A percentile compares a stretch with the other conserved stretches of the same genome.
Conservation (phyloP, 2,113 vertebrate species). For the Vanacampus margaritifer region DNA sequence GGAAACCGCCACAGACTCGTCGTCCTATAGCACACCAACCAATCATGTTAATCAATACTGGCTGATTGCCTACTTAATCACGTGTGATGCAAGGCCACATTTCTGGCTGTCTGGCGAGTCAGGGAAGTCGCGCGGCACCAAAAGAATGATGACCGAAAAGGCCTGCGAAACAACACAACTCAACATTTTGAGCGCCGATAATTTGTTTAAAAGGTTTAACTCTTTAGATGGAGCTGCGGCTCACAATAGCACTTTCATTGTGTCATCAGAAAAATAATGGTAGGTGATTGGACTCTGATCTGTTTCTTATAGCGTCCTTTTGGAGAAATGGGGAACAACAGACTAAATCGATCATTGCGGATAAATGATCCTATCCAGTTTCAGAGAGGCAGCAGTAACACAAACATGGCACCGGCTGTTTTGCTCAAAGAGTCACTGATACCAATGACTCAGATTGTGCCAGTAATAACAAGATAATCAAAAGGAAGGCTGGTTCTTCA, state of each 20-base stretch:
- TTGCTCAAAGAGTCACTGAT: not conserved
- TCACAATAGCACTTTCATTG: not conserved
- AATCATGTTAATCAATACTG: conserved; percentile 73
- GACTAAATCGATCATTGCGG: not conserved
- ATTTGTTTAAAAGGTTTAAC: conserved; percentile 47
- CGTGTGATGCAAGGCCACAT: conserved; percentile 54
- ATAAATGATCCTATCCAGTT: not conserved
- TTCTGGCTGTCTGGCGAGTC: conserved; percentile 48
- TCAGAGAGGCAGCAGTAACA: not conserved
- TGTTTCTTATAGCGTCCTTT: not conserved
- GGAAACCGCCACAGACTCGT: conserved; percentile 50
- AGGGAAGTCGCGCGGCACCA: conserved; percentile 38
- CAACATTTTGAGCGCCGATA: conserved; percentile 39
- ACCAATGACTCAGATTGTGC: not conserved
- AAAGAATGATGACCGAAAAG: conserved; percentile 41
- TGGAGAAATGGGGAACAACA: not conserved
- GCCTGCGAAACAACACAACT: conserved; percentile 32
- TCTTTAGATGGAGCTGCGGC: not conserved
- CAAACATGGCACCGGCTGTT: not conserved
- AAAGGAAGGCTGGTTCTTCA: no score
- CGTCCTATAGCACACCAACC: conserved; percentile 47
- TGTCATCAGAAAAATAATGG: not conserved
- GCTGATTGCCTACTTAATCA: conserved; percentile 73
- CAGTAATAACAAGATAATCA: not conserved
- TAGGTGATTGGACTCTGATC: not conserved